These are phyloP conservation scores for Emydocephalus ijimae DNA, from an alignment of 2,113 vertebrate genomes.

Conservation along the genomic window DNA sequence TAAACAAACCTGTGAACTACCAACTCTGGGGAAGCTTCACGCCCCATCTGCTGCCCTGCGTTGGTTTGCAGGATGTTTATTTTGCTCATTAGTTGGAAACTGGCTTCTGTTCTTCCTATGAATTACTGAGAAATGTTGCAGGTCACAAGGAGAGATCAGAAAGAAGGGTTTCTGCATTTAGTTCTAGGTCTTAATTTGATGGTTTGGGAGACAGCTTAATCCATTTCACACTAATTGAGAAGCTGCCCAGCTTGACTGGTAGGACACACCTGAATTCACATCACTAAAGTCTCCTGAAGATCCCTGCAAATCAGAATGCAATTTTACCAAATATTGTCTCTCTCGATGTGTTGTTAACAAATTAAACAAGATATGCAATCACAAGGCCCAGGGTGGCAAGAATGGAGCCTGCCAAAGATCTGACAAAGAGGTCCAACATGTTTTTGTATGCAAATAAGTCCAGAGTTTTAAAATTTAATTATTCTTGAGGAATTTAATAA, in stretches of 20 bases:
- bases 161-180: too few species aligned
- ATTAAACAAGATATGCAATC: not conserved
- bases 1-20: too few species aligned
- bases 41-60: too few species aligned
- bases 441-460: not conserved
- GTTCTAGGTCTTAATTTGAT: too few species aligned
- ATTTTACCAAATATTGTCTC: not conserved
- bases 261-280: not conserved
- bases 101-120: too few species aligned
- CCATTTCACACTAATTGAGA: not conserved
- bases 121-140: not conserved
- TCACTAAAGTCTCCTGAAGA: not conserved
- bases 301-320: not conserved
- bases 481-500: not conserved
- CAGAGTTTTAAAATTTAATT: not conserved
- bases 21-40: too few species aligned
- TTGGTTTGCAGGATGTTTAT: too few species aligned
- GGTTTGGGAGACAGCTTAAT: not conserved
- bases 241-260: not conserved
- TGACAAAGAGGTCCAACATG: not conserved
- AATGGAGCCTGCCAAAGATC: not conserved
- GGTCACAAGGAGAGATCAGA: not conserved
- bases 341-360: not conserved
- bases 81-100: too few species aligned
- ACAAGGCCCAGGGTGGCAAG: not conserved